Base-by-base conservation (phyloP, 2,888 invertebrate species). In the Hydroisotoma schaefferi region DNA sequence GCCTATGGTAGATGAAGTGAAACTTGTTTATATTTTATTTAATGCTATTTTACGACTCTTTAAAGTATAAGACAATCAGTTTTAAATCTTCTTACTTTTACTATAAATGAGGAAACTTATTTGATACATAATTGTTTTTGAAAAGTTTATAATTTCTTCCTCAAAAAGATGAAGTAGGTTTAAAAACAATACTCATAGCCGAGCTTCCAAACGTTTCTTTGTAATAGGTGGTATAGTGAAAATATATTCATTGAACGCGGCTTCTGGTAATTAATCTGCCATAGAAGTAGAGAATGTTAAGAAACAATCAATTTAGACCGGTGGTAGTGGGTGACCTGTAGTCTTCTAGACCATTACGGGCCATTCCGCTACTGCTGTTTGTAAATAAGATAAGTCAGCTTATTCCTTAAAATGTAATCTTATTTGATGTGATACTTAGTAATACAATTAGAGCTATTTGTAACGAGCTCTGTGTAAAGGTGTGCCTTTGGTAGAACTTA, bases 261-360 rank as follows among this genome's bases (percentile, higher is more conserved):
- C 53, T 53, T 53, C 53, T 53, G 29, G 53, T 27, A 53, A 53
- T 40, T 53, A 53, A 53, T 53, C 53, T 40, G 53, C 38, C 29
- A 43, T 20, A n/a, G 53, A 40, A 43, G 53, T 43, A 20, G 26
- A 53, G 53, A 43, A 53, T 53, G n/a, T 23, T 38, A 25, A 28
- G 40, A 53, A 43, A 53, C 53, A 53, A 53, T 53, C 53, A 53
- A n/a, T 53, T 23, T n/a, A n/a, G 18, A 52, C 37, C 5, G 5
- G 37, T 40, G 40, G 40, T n/a, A n/a, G n/a, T n/a, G n/a, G n/a
- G n/a, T n/a, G n/a, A n/a, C n/a, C n/a, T n/a, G n/a, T n/a, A n/a
- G n/a, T n/a, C n/a, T n/a, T n/a, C n/a, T n/a, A n/a, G n/a, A n/a
- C n/a, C n/a, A n/a, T n/a, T n/a, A n/a, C n/a, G n/a, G n/a, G n/a